A percentile compares a stretch with the other conserved stretches of the same genome.
Conservation (phyloP, 2,888 invertebrate genomes). For the Polydrusus tereticollis region DNA sequence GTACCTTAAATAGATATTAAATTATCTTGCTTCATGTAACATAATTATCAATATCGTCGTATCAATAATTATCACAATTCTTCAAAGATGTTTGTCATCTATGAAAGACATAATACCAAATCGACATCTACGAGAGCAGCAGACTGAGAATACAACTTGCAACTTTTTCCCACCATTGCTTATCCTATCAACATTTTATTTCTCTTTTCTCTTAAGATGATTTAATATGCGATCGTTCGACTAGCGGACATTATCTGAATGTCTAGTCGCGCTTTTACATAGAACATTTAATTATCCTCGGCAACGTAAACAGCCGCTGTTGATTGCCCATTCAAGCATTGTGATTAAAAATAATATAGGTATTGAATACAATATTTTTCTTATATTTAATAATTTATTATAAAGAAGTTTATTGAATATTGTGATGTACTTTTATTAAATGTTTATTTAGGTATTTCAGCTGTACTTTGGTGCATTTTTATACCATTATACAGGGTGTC, state of each 20-base stretch:
- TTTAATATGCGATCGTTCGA: conserved; percentile 65
- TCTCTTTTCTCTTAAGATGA: conserved; percentile 64
- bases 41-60: too few relatives aligned
- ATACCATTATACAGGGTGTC: too few relatives aligned
- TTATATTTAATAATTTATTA: too few relatives aligned
- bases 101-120: conserved; percentile 7
- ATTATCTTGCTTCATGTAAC: too few relatives aligned
- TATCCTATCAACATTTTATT: conserved; percentile 63
- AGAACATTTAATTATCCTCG: conserved; percentile 59
- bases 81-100: neutral
- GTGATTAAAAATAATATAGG: too few relatives aligned
- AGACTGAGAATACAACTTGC: conserved; percentile 65
- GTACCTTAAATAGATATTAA: too few relatives aligned
- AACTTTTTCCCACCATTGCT: conserved; percentile 67
- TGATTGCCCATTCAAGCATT: conserved; percentile 50
- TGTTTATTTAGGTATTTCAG: too few relatives aligned
- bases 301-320: conserved; percentile 51
- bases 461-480: too few relatives aligned
- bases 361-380: too few relatives aligned
- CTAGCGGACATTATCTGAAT: conserved; percentile 59
- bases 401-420: too few relatives aligned
- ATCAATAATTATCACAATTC: too few relatives aligned
- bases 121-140: conserved; percentile 19
- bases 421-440: too few relatives aligned
- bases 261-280: conserved; percentile 58